Evolutionary conservation across 1,140 invertebrate genomes (phyloP).

Genomic region (Notospermus geniculatus): DNA sequence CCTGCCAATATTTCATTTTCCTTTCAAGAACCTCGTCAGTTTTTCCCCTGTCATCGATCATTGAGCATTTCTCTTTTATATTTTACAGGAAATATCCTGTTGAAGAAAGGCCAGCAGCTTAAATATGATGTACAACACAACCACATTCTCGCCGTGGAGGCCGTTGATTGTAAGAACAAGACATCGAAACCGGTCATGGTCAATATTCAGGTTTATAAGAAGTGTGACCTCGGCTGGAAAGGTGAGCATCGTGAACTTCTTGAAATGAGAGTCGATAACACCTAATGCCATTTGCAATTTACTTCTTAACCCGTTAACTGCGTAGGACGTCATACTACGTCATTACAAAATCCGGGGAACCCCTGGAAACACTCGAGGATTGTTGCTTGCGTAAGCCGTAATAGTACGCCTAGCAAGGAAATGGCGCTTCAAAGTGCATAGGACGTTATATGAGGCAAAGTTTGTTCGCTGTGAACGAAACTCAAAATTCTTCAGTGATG

Average conservation of each 20-base stretch:
- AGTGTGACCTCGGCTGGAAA: constrained; percentile 74
- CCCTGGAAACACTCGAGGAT: no score
- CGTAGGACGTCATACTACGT: no score
- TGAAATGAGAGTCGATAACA: background rate
- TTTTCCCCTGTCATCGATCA: no score
- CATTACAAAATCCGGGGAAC: no score
- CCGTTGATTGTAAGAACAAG: constrained; percentile 93
- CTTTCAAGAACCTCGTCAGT: no score
- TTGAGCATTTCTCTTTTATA: background rate
- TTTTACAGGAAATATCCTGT: constrained; percentile 67
- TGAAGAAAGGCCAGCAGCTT: constrained; percentile 82
- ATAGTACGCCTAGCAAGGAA: no score
- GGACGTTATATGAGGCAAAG: no score
- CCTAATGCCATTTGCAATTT: no score
- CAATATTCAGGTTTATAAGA: constrained; percentile 84
- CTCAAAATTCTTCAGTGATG: background rate
- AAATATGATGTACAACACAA: constrained; percentile 90
- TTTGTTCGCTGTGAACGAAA: background rate
- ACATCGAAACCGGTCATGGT: constrained; percentile 82
- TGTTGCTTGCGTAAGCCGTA: no score
- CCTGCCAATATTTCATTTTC: no score
- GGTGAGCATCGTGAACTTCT: constrained; percentile 59
- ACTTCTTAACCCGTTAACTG: background rate
- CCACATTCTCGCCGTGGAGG: constrained; percentile 87
- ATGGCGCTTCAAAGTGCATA: no score